Base-by-base conservation (phyloP, 1,140 invertebrate genomes). In the Drosophila ohnishii region DNA sequence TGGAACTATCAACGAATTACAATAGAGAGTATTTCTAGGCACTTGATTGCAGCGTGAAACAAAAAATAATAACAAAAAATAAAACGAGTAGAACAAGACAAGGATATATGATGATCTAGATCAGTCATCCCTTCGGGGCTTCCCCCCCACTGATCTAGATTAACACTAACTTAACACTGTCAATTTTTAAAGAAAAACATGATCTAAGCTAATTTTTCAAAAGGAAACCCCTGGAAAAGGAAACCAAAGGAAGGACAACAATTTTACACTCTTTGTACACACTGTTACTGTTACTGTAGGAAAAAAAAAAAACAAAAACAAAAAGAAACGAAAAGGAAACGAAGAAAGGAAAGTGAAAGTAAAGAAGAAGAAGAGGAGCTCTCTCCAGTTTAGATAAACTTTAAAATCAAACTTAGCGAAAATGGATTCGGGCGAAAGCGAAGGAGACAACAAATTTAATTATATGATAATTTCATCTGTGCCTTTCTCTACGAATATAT, bases 391-490 rank as follows among this genome's bases (percentile, higher is more conserved):
- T 86, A 86, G 82, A 87, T 79, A 78, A 87, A 86, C 84, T 86
- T 87, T 83, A 79, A 83, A 83, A 79, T 69, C 80, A 78, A 83
- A 85, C 80, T 76, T 83, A 84, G 71, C 53, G 51, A 80, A 67
- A 76, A 61, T 10, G 50, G 50, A 65, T 78, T 51, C 32, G 63
- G 44, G 34, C 53, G 58, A 42, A 58, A n/a, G 44, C 61, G 40
- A 60, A 64, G 45, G 59, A 63, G 40, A 59, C 25, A 78, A 78
- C 70, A 76, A 73, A 82, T 79, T 79, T 66, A 80, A 79, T 87
- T 87, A 88, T 81, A 45, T 73, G 75, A 87, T 87, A 87, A 83
- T 88, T 87, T 87, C 83, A 87, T 87, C 83, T 87, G 83, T 87
- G 83, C 83, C 83, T 87, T 87, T 87, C 83, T 87, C 83, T 88